Base-by-base conservation (phyloP, 2,797 vertebrate genomes). In the Caiman crocodilus region DNA sequence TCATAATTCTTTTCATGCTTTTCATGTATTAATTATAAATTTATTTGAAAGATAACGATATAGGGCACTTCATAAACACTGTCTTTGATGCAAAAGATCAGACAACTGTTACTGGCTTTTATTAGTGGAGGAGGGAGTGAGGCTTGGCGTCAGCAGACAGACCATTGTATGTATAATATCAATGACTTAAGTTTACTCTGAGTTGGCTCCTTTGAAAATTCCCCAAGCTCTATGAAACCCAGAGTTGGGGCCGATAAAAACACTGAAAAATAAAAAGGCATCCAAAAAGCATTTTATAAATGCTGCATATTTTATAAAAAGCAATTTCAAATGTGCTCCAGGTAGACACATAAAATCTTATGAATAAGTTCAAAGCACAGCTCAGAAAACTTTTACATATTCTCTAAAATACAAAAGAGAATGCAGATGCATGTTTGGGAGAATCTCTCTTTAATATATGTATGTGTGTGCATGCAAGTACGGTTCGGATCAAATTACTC, bases 311-410 rank as follows among this genome's bases (percentile, higher is more conserved):
- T 96, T 96, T 96, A 94, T 84, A 94, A 91, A 96, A 95, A 92
- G 93, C 87, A 94, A 97, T 96, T 97, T 95, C 89, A 88, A 82
- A 94, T 96, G 90, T 96, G 76, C 69, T 96, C 95, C 92, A 97
- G 97, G 96, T 97, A 97, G 97, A 96, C 96, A 95, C 85, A 97
- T 96, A 97, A 97, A 98, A 97, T 82, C 95, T 97, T 95, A 97
- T 92, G 90, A 95, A 97, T 93, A 97, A 96, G 97, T 97, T 98
- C 97, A 97, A 98, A 97, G 97, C 69, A 90, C 82, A 84, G 67
- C 87, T 96, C 95, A 84, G 69, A 92, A 96, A 90, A 88, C 78
- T 96, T 97, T 97, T 93, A 94, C 91, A 90, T 81, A 91, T 77
- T 90, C 85, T 87, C 82, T 93, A 97, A 80, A 90, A 93, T 90